A percentile compares a stretch with the other conserved stretches of the same genome.
Evolutionary conservation across 2,113 vertebrate genomes (phyloP).

Genomic region (Carassius carassius): DNA sequence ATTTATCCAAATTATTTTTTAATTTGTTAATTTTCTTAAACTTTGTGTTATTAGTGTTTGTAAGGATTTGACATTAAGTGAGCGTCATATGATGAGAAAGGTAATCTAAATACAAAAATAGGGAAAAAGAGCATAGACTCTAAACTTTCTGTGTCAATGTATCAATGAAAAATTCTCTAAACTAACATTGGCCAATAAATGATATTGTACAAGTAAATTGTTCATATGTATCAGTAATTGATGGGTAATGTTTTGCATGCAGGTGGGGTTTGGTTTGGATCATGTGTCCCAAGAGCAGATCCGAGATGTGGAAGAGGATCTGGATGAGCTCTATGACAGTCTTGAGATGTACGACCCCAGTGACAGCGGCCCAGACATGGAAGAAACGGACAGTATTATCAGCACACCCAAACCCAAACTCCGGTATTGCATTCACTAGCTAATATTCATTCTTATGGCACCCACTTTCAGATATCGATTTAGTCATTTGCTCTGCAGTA

Average conservation of each 20-base stretch:
- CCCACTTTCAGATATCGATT: constrained; percentile 5
- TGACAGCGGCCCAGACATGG: constrained; percentile 92
- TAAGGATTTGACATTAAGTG: not conserved
- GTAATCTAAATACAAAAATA: not conserved
- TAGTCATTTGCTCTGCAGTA: not conserved
- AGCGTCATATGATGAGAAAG: not conserved
- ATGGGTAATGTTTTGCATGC: not conserved
- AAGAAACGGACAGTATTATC: constrained; percentile 90
- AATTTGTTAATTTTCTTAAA: too few relatives aligned
- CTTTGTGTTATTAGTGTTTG: not conserved
- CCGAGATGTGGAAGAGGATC: constrained; percentile 88
- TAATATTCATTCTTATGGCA: not conserved
- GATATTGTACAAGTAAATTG: not conserved
- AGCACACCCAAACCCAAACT: constrained; percentile 92
- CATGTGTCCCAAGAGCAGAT: constrained; percentile 91
- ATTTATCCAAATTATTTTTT: not conserved
- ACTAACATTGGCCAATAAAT: not conserved
- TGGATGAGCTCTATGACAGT: constrained; percentile 92
- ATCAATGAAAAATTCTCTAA: not conserved
- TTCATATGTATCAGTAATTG: not conserved
- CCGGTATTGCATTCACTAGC: constrained; percentile 67
- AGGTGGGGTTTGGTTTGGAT: constrained; percentile 90
- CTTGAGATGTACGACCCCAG: constrained; percentile 95
- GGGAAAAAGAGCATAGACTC: too few relatives aligned
- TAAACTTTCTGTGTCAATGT: too few relatives aligned